phyloP scores from a whole-genome alignment of 1,140 invertebrate genomes.

The Lanistes nyassanus region DNA sequence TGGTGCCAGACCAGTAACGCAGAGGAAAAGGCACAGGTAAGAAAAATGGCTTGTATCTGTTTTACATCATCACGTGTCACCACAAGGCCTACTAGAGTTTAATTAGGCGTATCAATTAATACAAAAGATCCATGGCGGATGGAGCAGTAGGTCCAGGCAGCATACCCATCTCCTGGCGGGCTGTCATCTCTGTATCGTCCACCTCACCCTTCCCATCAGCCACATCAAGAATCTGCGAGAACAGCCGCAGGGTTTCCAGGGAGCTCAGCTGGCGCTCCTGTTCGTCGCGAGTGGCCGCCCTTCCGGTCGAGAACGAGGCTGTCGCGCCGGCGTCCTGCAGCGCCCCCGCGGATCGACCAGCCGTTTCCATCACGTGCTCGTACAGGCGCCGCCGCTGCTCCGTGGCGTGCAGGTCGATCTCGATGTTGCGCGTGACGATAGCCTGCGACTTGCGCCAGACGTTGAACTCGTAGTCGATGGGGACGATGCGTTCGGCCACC shows the following conservation, averaged over 20 bases:
- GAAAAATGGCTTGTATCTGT: no score
- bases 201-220: slow-evolving; percentile 50
- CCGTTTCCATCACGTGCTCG: slow-evolving; percentile 56
- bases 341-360: slow-evolving; percentile 18
- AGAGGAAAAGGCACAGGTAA: no score
- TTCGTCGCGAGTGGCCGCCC: slow-evolving; percentile 6
- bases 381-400: slow-evolving; percentile 59
- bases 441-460: slow-evolving; percentile 64
- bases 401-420: slow-evolving; percentile 62
- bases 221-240: slow-evolving; percentile 55
- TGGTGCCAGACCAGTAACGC: no score
- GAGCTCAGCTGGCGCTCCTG: slow-evolving; percentile 52
- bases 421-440: slow-evolving; percentile 63
- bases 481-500: slow-evolving; percentile 60
- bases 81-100: no score
- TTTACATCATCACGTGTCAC: no score
- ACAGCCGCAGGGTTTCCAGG: slow-evolving; percentile 53
- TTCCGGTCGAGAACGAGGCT: neutral
- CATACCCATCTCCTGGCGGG: slow-evolving; percentile 39
- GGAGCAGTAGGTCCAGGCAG: slow-evolving; percentile 11
- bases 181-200: slow-evolving; percentile 48
- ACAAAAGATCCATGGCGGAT: slow-evolving; percentile 35
- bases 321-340: neutral
- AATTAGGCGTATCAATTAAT: slow-evolving; percentile 19
- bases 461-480: slow-evolving; percentile 59